These are phyloP conservation scores for Phenacoccus solenopsis DNA, from an alignment of 1,140 invertebrate species.

Conservation along the genomic window DNA sequence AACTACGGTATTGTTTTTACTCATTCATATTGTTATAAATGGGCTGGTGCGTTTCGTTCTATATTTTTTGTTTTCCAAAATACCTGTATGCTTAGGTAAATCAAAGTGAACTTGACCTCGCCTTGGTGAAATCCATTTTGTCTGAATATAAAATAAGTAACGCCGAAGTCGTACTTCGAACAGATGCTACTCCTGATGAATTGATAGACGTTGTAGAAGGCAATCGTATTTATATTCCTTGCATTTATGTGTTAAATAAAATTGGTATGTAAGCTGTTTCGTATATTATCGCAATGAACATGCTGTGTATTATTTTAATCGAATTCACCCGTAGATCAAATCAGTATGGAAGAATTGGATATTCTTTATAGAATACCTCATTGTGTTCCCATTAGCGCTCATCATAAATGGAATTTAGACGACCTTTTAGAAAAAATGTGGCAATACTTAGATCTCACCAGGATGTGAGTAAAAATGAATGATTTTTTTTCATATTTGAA, in stretches of 20 bases:
- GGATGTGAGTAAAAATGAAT: conserved; percentile 59
- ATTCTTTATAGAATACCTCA: conserved; percentile 99
- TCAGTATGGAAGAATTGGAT: conserved; percentile 91
- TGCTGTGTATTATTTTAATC: not conserved
- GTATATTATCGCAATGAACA: not conserved
- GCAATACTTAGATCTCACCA: conserved; percentile 88
- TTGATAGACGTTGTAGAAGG: conserved; percentile 98
- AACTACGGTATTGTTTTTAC: conserved; percentile 49
- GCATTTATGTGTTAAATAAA: conserved; percentile 98
- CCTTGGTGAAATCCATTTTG: conserved; percentile 91
- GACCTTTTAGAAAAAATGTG: conserved; percentile 98
- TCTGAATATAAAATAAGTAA: conserved; percentile 98
- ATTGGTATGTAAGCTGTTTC: conserved; percentile 51
- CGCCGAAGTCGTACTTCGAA: conserved; percentile 87
- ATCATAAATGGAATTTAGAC: conserved; percentile 99
- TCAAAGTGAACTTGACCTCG: conserved; percentile 89
- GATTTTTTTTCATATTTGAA: not conserved
- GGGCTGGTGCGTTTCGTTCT: not conserved
- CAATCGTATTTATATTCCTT: conserved; percentile 94
- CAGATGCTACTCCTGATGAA: conserved; percentile 94
- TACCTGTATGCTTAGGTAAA: conserved; percentile 44
- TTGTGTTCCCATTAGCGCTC: conserved; percentile 97
- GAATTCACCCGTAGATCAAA: conserved; percentile 55
- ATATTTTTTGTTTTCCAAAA: not conserved
- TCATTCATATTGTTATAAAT: not conserved